A percentile compares a stretch with the other conserved stretches of the same genome.
Conservation (phyloP, 2,113 vertebrate genomes). For the Platysternon megacephalum region DNA sequence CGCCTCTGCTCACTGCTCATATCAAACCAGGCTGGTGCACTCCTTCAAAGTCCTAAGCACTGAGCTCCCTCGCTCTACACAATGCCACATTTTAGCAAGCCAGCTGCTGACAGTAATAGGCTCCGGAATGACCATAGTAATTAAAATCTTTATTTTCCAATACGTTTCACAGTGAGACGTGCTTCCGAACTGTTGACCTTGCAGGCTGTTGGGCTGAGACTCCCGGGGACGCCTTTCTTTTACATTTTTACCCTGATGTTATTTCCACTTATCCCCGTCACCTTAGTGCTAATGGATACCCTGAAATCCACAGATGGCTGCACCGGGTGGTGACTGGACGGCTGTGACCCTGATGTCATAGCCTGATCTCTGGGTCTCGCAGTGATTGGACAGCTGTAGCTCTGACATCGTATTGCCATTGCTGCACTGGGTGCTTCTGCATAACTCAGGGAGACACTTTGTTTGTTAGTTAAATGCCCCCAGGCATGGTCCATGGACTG, state of each 20-base stretch:
- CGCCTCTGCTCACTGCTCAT: not conserved
- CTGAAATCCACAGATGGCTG: not conserved
- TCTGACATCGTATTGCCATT: fast-evolving
- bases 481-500: not conserved
- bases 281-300: not conserved
- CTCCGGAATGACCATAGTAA: not conserved
- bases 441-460: no score
- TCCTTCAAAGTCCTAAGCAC: not conserved
- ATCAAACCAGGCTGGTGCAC: not conserved
- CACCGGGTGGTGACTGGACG: not conserved
- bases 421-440: not conserved
- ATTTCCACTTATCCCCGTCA: slow-evolving; percentile 17
- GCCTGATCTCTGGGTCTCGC: not conserved
- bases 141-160: slow-evolving; percentile 37
- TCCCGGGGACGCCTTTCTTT: not conserved
- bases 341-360: not conserved
- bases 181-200: slow-evolving; percentile 16
- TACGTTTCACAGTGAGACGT: not conserved
- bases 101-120: not conserved
- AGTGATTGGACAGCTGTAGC: fast-evolving
- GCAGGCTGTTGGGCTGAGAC: not conserved
- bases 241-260: not conserved
- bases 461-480: not conserved
- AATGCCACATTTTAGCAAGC: not conserved
- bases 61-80: not conserved